Evolutionary conservation across 2,888 invertebrate species (phyloP), one percentile per base, ranked within the genome.

Genomic region (Charanyca ferruginea): DNA sequence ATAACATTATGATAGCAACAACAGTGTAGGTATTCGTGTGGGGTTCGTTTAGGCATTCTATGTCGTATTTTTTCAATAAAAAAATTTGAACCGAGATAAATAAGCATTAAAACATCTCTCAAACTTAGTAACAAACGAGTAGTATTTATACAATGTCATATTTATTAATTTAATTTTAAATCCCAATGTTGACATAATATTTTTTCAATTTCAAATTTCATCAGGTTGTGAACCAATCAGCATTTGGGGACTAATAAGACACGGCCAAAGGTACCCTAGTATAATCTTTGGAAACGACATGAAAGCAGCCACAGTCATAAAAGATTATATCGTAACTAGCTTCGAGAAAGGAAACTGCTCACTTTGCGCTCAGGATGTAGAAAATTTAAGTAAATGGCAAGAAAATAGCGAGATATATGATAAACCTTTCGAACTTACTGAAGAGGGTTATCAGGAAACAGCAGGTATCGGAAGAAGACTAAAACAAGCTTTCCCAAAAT

Each of bases 401-500:
- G 52, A 85, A 13, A 87, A 91, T 70, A 76, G 68, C 2, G 85
- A 87, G 48, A 84, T 92, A 72, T 90, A 92, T 49, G 85, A 87
- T 49, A 84, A 90, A 59, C 79, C 83, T 32, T 78, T 80, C 23
- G 83, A 89, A 66, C 87, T 94, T 44, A 87, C 89, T 1, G 83
- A 89, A 28, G 93, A 94, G 78, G 96, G 96, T 25, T 93, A 94
- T 84, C 95, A 96, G 79, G 98, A 98, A 88, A 89, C 97, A 78
- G 93, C 94, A 75, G 96, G 96, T 53, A 93, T 98, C 13, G 97
- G 89, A 8, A 87, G 83, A 58, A 89, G 94, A 63, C 72, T 94
- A 23, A 91, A 88, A 78, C 85, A 90, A 73, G 88, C 90, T 16
- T 94, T 90, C 67, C 88, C 92, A 9, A 81, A 84, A 67, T 80